These are phyloP conservation scores for Pherbina coryleti DNA, from an alignment of 2,888 invertebrate species.

Conservation along the genomic window DNA sequence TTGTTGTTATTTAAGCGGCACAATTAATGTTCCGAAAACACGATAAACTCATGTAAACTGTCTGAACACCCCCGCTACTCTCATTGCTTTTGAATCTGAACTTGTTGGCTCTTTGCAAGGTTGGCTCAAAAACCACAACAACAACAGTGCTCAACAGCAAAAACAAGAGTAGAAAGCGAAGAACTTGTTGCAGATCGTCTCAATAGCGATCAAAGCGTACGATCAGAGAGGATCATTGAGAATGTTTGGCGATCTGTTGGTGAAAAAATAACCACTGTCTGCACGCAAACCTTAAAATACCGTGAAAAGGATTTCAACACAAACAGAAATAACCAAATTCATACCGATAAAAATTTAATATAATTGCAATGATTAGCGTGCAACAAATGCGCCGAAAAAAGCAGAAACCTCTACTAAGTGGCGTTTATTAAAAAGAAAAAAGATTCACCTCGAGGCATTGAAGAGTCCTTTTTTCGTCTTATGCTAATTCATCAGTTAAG, in stretches of 20 bases:
- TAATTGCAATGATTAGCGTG: conserved; percentile 35
- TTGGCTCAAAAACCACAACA: conserved; percentile 11
- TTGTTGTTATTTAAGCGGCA: conserved; percentile 32
- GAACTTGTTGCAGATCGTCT: background rate
- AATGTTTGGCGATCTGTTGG: background rate
- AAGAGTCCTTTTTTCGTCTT: background rate
- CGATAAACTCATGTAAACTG: conserved; percentile 54
- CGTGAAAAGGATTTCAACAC: background rate
- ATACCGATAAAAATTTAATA: background rate
- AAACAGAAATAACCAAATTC: conserved; percentile 1
- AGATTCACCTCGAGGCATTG: background rate
- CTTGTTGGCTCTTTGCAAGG: background rate
- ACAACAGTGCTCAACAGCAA: background rate
- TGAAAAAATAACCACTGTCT: conserved; percentile 1
- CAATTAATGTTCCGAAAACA: conserved; percentile 55
- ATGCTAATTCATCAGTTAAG: too few species aligned
- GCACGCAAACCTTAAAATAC: conserved; percentile 15
- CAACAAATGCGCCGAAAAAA: background rate
- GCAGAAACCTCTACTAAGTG: background rate
- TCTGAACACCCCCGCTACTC: conserved; percentile 25
- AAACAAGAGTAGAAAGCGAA: background rate
- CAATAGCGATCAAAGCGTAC: background rate
- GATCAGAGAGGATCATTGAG: background rate
- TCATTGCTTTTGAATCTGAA: background rate
- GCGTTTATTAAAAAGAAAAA: conserved; percentile 2